Evolutionary conservation across 2,113 vertebrate genomes (phyloP).

Genomic region (Amblyornis subalaris): DNA sequence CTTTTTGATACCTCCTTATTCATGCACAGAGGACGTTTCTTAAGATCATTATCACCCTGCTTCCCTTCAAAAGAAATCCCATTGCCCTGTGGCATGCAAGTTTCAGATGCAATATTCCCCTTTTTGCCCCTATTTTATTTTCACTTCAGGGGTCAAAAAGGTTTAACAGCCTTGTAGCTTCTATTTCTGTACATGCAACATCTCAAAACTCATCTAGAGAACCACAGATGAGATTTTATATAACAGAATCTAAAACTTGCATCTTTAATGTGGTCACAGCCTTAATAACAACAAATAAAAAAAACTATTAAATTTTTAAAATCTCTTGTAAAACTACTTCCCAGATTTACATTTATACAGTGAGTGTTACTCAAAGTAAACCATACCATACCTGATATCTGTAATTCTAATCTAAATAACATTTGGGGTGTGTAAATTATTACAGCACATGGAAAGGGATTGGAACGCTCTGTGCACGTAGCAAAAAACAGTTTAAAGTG

Average conservation of each 20-base stretch:
- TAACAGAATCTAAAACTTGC: background rate
- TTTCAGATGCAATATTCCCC: background rate
- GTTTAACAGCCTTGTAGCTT: background rate
- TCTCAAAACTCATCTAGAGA: background rate
- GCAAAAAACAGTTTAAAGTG: background rate
- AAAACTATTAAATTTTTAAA: background rate
- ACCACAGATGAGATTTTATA: rapidly evolving
- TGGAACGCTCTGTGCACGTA: background rate
- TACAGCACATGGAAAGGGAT: background rate
- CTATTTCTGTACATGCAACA: background rate
- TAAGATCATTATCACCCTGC: background rate
- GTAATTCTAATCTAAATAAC: background rate
- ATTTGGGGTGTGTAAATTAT: background rate
- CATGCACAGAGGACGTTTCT: background rate
- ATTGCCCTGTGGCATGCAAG: background rate
- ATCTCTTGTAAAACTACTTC: background rate
- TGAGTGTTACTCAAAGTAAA: background rate
- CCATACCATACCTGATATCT: background rate
- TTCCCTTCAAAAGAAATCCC: background rate
- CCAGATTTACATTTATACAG: background rate
- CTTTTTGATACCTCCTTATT: background rate
- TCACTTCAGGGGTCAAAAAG: background rate
- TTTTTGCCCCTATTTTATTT: background rate
- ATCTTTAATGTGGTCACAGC: background rate
- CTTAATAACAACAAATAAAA: background rate